Percentiles rank a stretch among this genome's conserved stretches.
phyloP scores from a whole-genome alignment of 2,113 vertebrate genomes.

The Carassius auratus region DNA sequence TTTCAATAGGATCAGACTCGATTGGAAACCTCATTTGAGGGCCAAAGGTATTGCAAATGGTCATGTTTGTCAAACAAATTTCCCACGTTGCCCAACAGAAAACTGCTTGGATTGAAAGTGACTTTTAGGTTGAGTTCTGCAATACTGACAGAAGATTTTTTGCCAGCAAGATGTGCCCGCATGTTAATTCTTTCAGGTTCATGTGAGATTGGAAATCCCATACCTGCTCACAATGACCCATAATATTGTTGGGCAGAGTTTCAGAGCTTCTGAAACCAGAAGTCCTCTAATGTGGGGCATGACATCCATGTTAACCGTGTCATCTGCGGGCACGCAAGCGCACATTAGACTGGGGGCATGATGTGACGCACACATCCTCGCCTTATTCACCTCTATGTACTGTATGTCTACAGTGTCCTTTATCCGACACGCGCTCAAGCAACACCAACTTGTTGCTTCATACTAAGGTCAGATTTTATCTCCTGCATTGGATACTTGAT shows the following conservation, averaged over 20 bases:
- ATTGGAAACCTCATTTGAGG: background rate
- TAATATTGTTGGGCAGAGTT: background rate
- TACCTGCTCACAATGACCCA: background rate
- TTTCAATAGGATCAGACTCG: background rate
- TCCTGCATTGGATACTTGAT: background rate
- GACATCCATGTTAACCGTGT: slow-evolving; percentile 39
- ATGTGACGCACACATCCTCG: background rate
- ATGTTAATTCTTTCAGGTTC: background rate
- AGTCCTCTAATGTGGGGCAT: slow-evolving; percentile 17
- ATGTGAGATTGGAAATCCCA: background rate
- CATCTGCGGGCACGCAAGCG: background rate
- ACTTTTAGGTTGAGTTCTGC: no score
- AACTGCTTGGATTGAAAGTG: no score
- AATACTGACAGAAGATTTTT: background rate
- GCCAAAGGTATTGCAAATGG: background rate
- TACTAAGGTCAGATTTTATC: background rate
- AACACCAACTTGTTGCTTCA: slow-evolving; percentile 10
- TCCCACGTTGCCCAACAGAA: no score
- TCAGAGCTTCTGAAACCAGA: slow-evolving; percentile 27
- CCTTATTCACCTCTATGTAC: slow-evolving; percentile 6
- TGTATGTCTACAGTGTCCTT: slow-evolving; percentile 20
- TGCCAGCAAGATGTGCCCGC: background rate
- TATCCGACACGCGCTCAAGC: background rate
- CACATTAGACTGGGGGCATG: background rate
- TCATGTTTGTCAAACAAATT: background rate